Percentiles rank a stretch among this genome's conserved stretches.
These are phyloP conservation scores for Uloborus plumipes DNA, from an alignment of 2,888 invertebrate genomes.

Conservation along the genomic window DNA sequence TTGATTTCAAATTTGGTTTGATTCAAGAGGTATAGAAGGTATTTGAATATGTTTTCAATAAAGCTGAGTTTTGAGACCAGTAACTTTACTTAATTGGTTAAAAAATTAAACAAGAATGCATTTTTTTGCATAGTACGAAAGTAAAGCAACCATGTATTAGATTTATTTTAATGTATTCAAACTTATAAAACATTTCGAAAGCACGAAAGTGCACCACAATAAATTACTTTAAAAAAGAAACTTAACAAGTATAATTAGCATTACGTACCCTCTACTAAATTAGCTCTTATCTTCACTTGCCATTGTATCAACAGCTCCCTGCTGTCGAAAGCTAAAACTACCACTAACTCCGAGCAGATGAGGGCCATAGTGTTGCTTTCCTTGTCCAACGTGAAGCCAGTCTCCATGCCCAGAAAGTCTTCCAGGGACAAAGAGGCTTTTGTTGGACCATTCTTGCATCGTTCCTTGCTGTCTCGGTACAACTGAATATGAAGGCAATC, in stretches of 20 bases:
- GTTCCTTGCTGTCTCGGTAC: conserved; percentile 89
- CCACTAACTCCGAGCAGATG: conserved; percentile 87
- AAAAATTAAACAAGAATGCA: no score
- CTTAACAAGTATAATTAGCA: background rate
- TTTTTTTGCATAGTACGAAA: no score
- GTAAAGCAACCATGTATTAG: no score
- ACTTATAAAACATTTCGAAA: no score
- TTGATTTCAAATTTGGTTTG: no score
- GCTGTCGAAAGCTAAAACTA: conserved; percentile 88
- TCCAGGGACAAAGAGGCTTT: conserved; percentile 87
- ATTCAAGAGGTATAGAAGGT: no score
- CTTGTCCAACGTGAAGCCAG: conserved; percentile 88
- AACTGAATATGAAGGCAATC: conserved; percentile 91
- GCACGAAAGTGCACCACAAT: no score
- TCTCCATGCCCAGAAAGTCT: conserved; percentile 88
- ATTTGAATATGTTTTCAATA: no score
- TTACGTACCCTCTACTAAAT: conserved; percentile 80
- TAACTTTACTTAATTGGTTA: no score
- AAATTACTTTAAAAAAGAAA: no score
- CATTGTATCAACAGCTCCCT: conserved; percentile 89
- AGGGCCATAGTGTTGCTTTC: conserved; percentile 91
- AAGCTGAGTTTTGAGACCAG: no score
- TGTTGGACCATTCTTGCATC: conserved; percentile 87
- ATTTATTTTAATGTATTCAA: no score
- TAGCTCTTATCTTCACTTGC: conserved; percentile 88